Percentiles rank a stretch among this genome's conserved stretches.
Evolutionary conservation across 2,888 invertebrate genomes (phyloP).

Genomic region (Cistogaster globosa): DNA sequence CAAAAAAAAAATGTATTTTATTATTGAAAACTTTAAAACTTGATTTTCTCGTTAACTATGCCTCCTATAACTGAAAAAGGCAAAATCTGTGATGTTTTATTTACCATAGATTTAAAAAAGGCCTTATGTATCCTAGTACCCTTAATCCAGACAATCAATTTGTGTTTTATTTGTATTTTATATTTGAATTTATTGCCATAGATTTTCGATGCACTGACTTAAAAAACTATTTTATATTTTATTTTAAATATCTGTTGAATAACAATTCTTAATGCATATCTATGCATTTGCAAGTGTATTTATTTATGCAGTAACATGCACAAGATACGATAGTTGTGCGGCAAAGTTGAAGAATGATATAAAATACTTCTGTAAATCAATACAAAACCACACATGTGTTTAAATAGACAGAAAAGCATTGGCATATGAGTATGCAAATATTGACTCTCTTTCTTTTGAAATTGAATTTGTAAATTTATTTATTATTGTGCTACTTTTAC

Average conservation of each 20-base stretch:
- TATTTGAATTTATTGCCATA: neutral
- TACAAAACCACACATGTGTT: neutral
- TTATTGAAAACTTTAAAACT: too few species aligned
- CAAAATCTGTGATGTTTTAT: too few species aligned
- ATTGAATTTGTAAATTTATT: slow-evolving; percentile 25
- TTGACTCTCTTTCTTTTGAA: slow-evolving; percentile 32
- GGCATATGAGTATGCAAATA: slow-evolving; percentile 20
- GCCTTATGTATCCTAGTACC: too few species aligned
- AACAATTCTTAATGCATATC: neutral
- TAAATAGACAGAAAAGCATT: neutral
- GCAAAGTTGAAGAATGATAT: neutral
- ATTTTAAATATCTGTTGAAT: slow-evolving; percentile 28
- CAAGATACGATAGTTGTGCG: neutral
- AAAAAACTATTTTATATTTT: neutral
- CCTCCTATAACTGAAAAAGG: too few species aligned
- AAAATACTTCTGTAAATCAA: neutral
- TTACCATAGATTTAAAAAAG: too few species aligned
- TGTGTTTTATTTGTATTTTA: neutral
- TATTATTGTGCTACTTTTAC: neutral
- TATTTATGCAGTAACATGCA: neutral
- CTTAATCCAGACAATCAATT: neutral
- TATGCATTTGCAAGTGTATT: neutral
- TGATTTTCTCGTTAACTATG: too few species aligned
- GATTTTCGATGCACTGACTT: neutral
- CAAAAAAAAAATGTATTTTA: too few species aligned